These are phyloP conservation scores for Eubucco bourcierii DNA, from an alignment of 2,113 vertebrate species.

Conservation along the genomic window DNA sequence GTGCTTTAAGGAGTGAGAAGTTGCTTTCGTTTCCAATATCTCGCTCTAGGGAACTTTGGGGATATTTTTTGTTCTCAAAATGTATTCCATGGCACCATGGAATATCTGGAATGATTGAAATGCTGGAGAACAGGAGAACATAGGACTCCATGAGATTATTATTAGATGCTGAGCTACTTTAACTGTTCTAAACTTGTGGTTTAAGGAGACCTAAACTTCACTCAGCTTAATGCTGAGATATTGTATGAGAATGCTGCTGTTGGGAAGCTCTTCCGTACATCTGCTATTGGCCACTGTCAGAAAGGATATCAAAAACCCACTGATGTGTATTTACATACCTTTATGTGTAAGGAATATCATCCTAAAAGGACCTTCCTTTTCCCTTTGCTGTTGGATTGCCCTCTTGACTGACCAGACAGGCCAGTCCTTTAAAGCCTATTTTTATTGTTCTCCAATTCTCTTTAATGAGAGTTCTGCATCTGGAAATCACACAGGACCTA, in stretches of 20 bases:
- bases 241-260: neutral
- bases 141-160: slow-evolving; percentile 21
- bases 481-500: neutral
- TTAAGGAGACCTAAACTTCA: slow-evolving; percentile 20
- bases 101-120: slow-evolving; percentile 36
- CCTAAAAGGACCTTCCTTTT: neutral
- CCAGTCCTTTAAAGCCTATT: neutral
- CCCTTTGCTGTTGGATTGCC: neutral
- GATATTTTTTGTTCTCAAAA: neutral
- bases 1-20: neutral
- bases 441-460: neutral
- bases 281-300: neutral
- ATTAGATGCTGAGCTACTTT: slow-evolving; percentile 23
- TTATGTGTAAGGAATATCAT: neutral
- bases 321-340: neutral
- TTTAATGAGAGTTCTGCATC: neutral
- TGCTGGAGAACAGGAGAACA: neutral
- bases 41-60: neutral
- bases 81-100: neutral
- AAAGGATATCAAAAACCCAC: neutral
- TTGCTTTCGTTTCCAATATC: neutral
- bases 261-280: neutral
- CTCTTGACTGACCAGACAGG: neutral
- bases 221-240: neutral
- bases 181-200: neutral